These are phyloP conservation scores for Spodoptera littoralis DNA, from an alignment of 2,888 invertebrate species.

Conservation along the genomic window DNA sequence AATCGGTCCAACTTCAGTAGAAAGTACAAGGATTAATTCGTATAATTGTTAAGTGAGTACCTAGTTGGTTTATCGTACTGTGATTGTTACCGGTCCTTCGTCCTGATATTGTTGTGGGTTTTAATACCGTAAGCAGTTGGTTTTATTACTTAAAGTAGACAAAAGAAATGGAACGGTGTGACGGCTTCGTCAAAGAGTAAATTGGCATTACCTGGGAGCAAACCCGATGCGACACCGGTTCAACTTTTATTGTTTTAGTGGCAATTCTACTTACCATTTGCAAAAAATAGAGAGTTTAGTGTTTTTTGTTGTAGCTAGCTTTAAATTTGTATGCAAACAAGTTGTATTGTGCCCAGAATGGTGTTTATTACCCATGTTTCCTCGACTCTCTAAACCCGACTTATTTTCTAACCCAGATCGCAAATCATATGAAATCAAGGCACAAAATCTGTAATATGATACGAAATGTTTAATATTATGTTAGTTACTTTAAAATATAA, in stretches of 20 bases:
- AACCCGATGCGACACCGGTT: too few species aligned
- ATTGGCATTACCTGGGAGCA: slow-evolving; percentile 9
- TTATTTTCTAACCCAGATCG: too few species aligned
- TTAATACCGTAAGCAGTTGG: slow-evolving; percentile 16
- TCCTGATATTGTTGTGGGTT: slow-evolving; percentile 3
- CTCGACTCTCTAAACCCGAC: too few species aligned
- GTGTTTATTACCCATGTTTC: too few species aligned
- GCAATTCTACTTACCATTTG: too few species aligned
- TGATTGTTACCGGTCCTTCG: slow-evolving; percentile 24
- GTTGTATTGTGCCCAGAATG: too few species aligned
- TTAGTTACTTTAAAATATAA: slow-evolving; percentile 16
- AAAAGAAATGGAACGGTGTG: slow-evolving; percentile 24
- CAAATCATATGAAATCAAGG: background rate
- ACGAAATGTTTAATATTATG: background rate
- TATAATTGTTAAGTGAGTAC: slow-evolving; percentile 32
- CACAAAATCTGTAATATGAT: slow-evolving; percentile 8
- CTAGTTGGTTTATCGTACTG: too few species aligned
- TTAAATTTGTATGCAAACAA: too few species aligned
- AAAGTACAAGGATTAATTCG: slow-evolving; percentile 65
- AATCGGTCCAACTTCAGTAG: slow-evolving; percentile 56
- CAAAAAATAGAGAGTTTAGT: too few species aligned
- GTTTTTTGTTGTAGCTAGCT: too few species aligned
- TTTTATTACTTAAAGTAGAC: background rate
- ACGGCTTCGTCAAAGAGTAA: slow-evolving; percentile 7
- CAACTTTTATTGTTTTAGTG: too few species aligned